A percentile compares a stretch with the other conserved stretches of the same genome.
Evolutionary conservation across 2,888 invertebrate species (phyloP).

Genomic region (Leuctra nigra): DNA sequence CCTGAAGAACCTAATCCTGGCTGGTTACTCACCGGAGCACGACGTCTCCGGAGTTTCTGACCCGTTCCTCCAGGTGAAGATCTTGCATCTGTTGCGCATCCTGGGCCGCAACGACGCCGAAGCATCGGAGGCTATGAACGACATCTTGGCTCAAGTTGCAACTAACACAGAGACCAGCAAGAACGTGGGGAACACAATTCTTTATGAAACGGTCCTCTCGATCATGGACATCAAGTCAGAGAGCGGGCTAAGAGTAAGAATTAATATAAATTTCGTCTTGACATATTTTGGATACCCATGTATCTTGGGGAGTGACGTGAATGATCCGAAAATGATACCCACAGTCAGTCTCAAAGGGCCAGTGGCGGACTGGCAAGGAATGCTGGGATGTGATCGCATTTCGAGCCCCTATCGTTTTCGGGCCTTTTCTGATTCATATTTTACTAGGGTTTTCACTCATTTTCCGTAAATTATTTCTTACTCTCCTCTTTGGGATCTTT

Average conservation of each 20-base stretch:
- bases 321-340: too few species aligned
- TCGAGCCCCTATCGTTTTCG: too few species aligned
- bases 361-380: too few species aligned
- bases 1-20: conserved; percentile 94
- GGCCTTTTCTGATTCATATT: too few species aligned
- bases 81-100: conserved; percentile 87
- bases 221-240: conserved; percentile 99
- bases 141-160: conserved; percentile 97
- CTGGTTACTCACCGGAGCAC: conserved; percentile 99
- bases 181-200: conserved; percentile 98
- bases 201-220: conserved; percentile 99
- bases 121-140: conserved; percentile 99
- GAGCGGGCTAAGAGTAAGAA: conserved; percentile 74
- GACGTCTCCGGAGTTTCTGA: conserved; percentile 99
- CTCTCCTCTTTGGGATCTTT: too few species aligned
- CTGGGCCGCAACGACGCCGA: conserved; percentile 94
- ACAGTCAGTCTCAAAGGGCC: too few species aligned
- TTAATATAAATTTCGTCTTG: too few species aligned
- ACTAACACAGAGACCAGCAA: conserved; percentile 99
- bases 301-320: too few species aligned
- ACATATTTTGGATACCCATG: too few species aligned
- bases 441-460: too few species aligned
- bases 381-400: too few species aligned
- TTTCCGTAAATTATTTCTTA: too few species aligned
- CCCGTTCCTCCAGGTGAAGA: conserved; percentile 98